A percentile compares a stretch with the other conserved stretches of the same genome.
Conservation (phyloP, 2,113 vertebrate genomes). For the Bagarius yarrelli region DNA sequence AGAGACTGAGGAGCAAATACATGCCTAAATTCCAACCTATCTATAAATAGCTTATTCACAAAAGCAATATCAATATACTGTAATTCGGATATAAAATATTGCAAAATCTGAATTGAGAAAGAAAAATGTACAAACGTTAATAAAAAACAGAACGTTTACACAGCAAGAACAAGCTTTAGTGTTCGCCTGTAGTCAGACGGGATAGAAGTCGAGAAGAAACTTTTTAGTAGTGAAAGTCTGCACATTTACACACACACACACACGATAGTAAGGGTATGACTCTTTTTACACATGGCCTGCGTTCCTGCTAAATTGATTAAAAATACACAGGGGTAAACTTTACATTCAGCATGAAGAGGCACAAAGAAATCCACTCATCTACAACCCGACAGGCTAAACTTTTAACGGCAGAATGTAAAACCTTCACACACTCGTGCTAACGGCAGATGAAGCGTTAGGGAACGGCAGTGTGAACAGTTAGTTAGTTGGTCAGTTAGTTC, state of each 20-base stretch:
- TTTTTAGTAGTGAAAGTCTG: conserved; percentile 63
- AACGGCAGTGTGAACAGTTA: background rate
- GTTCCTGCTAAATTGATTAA: background rate
- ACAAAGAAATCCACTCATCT: background rate
- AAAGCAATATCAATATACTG: conserved; percentile 66
- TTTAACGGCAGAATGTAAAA: background rate
- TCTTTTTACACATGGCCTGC: background rate
- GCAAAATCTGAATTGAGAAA: conserved; percentile 68
- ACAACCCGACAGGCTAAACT: background rate
- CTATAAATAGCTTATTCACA: conserved; percentile 76
- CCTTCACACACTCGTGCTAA: conserved; percentile 31
- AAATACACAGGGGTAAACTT: background rate
- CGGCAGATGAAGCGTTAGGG: background rate
- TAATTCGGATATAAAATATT: conserved; percentile 70
- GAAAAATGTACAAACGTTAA: conserved; percentile 57
- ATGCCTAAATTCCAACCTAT: conserved; percentile 65
- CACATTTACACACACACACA: conserved; percentile 46
- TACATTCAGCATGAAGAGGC: conserved; percentile 30
- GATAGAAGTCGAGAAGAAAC: conserved; percentile 50
- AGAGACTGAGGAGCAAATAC: conserved; percentile 62
- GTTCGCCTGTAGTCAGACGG: background rate
- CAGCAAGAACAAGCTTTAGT: conserved; percentile 53
- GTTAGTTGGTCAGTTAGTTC: background rate
- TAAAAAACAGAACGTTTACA: conserved; percentile 60
- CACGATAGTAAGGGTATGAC: conserved; percentile 15